Evolutionary conservation across 2,113 vertebrate genomes (phyloP), one percentile per base, ranked within the genome.

Genomic region (Anguilla japonica): DNA sequence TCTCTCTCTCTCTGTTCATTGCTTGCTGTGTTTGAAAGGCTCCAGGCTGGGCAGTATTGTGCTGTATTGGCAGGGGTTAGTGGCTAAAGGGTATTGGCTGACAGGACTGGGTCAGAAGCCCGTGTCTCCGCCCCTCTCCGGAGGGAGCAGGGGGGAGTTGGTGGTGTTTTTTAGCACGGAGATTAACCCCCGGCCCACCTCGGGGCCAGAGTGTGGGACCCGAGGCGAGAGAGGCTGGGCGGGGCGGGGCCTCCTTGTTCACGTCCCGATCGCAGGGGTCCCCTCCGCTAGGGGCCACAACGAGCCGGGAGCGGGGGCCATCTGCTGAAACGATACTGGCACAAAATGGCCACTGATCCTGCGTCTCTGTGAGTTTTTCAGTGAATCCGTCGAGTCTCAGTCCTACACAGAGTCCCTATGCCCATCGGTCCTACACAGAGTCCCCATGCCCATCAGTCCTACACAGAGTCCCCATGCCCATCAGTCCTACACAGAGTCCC

Each of bases 101-200:
- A 93, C 79, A 41, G 39, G 39, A 6, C 29, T 40, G 79, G 41
- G 79, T 40, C 18, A 20, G 1, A 15, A 41, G 6, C 29, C 20
- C 20, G 15, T 80, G 18, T 41, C 41, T 41, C 14, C 41, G 15
- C 79, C 60, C 60, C n/a, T 80, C 40, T 20, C 34, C 34, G 34
- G 34, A 29, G 41, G 39, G 79, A 84, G 89, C 91, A 82, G 89
- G 91, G 11, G 78, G 90, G 88, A 79, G 0, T 29, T 84, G 87
- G 84, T 78, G 90, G 91, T 90, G 89, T 90, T 89, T 90, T 89
- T 93, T 86, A 86, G 87, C 90, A 91, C 87, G 89, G 92, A 90
- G 91, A 94, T 94, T 93, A 94, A 89, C 93, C 89, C 90, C 86
- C 92, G 89, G 90, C 86, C 20, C 29, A 40, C 34, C 34, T 4